These are phyloP conservation scores for rabbit (Oryctolagus cuniculus) DNA, from an alignment of 2,113 vertebrate genomes.

Conservation along the genomic window mOryCun1.1 NC_091442.1:120779501-120780000, in stretches of 20 bases:
- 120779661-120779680: too few relatives aligned
- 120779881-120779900: background rate
- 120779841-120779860: background rate
- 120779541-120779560: background rate
- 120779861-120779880: background rate
- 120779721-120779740: background rate
- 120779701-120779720: background rate
- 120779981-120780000: background rate
- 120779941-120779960: too few relatives aligned
- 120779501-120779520: background rate
- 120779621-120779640: background rate
- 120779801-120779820: rapidly evolving
- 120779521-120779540: background rate
- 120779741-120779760: background rate
- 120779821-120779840: background rate
- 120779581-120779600: background rate
- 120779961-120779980: too few relatives aligned
- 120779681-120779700: too few relatives aligned
- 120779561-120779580: rapidly evolving
- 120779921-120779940: rapidly evolving
- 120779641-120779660: rapidly evolving
- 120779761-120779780: background rate
- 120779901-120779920: rapidly evolving
- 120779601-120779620: background rate
- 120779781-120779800: background rate